Base-by-base conservation (phyloP, 2,797 vertebrate genomes). In the Myotis planiceps region DNA sequence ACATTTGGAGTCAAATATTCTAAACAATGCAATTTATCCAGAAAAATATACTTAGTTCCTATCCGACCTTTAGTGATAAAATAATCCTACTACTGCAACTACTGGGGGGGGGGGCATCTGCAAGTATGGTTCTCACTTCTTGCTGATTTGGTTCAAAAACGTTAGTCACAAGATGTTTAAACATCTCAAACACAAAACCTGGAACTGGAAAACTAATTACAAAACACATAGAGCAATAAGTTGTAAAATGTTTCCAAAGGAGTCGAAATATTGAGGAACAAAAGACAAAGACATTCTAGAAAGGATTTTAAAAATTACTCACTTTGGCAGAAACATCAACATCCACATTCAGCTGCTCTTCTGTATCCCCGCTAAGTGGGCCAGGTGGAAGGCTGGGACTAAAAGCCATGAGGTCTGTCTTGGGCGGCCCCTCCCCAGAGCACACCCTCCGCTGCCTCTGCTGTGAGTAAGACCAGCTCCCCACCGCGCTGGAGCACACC, bases 391-490 rank as follows among this genome's bases (percentile, higher is more conserved):
- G 47, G 12, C 97, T 85, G 0, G 97, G 97, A 3, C 97, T 98
- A 55, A 98, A 98, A 42, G 97, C 97, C 97, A 98, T 98, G 60
- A 98, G 97, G 45, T 98, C 97, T 0, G 82, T n/a, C 80, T 97
- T 98, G 29, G 94, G 91, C 0, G 18, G 72, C 0, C 95, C 97
- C 14, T 98, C 97, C 14, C 95, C 95, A 39, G 98, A 96, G 39
- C 97, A 98, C 96, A 98, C 60, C 92, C 97, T 82, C 82, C 78
- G 95, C 2, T 66, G 0, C 88, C 82, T 91, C 87, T 87, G 96
- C 90, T 97, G 97, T 0, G 97, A 98, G 51, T 93, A 97, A 0
- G 97, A 98, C 98, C 98, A 98, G 94, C 97, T 98, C 6, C 98
- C 98, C 68, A 90, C 97, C 2, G 96, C 97, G 82, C 97, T 98